Evolutionary conservation across 1,140 invertebrate genomes (phyloP).

Genomic region (Neoseiulus cucumeris): DNA sequence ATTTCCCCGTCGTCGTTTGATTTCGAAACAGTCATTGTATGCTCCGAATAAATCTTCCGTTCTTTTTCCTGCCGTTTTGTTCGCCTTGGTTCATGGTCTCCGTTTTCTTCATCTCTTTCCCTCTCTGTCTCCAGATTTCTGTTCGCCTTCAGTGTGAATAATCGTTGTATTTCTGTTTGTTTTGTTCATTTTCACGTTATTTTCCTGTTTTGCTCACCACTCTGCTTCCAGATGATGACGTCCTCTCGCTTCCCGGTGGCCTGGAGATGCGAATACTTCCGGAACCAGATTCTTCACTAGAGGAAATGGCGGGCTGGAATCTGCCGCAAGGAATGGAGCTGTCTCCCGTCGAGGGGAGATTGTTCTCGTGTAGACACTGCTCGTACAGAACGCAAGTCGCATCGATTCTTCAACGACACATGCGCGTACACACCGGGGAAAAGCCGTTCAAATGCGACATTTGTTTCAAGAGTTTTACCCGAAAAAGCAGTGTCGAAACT

Average conservation of each 20-base stretch:
- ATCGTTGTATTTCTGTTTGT: too few species aligned
- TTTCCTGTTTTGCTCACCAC: too few species aligned
- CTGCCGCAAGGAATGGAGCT: constrained; percentile 1
- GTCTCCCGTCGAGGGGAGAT: not conserved
- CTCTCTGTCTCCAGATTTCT: too few species aligned
- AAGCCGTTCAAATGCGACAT: constrained; percentile 26
- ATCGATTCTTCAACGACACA: not conserved
- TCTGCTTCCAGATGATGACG: not conserved
- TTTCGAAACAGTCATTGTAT: too few species aligned
- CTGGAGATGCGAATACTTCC: constrained; percentile 8
- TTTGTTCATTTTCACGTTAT: too few species aligned
- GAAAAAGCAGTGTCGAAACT: constrained; percentile 64
- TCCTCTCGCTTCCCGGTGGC: not conserved
- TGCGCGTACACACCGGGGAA: constrained; percentile 23
- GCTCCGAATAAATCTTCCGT: too few species aligned
- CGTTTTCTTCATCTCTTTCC: too few species aligned
- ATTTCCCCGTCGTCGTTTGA: too few species aligned
- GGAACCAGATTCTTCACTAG: not conserved
- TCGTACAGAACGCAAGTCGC: not conserved
- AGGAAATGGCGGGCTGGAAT: not conserved
- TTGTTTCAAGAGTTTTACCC: constrained; percentile 68
- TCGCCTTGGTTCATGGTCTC: too few species aligned
- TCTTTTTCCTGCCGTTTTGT: too few species aligned
- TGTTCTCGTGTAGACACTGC: not conserved
- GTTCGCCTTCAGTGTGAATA: too few species aligned